These are phyloP conservation scores for Dryobota labecula DNA, from an alignment of 2,888 invertebrate species.

Conservation along the genomic window DNA sequence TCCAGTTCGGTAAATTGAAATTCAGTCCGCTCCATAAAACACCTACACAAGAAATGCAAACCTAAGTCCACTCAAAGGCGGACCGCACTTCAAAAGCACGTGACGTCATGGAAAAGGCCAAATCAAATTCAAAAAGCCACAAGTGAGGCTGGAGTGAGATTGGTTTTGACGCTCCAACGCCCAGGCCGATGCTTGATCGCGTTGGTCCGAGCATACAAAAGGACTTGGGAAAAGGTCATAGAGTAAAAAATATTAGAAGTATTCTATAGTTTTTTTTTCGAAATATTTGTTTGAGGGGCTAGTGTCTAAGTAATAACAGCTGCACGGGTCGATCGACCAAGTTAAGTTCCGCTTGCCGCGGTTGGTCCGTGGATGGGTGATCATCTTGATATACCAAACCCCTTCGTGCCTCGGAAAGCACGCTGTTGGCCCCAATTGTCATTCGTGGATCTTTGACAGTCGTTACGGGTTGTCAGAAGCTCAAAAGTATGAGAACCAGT, in stretches of 20 bases:
- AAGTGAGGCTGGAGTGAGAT: slow-evolving; percentile 72
- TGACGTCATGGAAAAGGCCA: slow-evolving; percentile 74
- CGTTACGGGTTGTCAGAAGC: too few relatives aligned
- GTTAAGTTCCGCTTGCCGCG: too few relatives aligned
- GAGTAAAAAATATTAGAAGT: slow-evolving; percentile 36
- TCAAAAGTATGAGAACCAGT: too few relatives aligned
- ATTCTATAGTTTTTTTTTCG: too few relatives aligned
- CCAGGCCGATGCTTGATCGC: slow-evolving; percentile 72
- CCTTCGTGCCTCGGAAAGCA: too few relatives aligned
- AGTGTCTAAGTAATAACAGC: too few relatives aligned
- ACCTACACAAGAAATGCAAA: slow-evolving; percentile 55
- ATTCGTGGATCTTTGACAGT: too few relatives aligned
- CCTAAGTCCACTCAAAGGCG: slow-evolving; percentile 64
- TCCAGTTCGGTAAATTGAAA: slow-evolving; percentile 42
- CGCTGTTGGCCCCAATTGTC: too few relatives aligned
- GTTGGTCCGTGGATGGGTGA: too few relatives aligned
- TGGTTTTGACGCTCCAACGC: slow-evolving; percentile 80
- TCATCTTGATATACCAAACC: too few relatives aligned
- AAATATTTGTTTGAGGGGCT: too few relatives aligned
- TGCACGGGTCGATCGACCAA: too few relatives aligned
- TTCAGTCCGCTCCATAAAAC: slow-evolving; percentile 44
- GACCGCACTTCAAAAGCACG: slow-evolving; percentile 69
- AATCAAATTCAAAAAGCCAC: slow-evolving; percentile 75
- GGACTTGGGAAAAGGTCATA: slow-evolving; percentile 49
- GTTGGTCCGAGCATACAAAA: slow-evolving; percentile 66